These are phyloP conservation scores for Neomorphus geoffroyi DNA, from an alignment of 2,797 vertebrate species.

Conservation along the genomic window DNA sequence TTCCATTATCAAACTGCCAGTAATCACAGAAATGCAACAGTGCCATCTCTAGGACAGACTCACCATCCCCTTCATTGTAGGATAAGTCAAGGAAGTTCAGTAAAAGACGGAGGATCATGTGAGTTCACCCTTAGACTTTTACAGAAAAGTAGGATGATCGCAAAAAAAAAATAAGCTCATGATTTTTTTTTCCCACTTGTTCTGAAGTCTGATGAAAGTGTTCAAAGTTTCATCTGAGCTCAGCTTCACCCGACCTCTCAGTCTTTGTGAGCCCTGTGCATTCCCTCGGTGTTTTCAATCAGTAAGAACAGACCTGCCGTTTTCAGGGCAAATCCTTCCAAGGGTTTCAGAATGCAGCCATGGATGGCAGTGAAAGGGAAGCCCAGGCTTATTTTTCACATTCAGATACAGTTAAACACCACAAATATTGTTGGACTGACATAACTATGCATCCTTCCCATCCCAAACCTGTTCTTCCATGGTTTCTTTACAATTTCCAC, in stretches of 20 bases:
- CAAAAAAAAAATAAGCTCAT: background rate
- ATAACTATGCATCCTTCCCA: background rate
- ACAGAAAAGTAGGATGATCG: background rate
- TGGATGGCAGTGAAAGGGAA: background rate
- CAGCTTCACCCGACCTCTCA: background rate
- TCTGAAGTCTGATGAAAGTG: background rate
- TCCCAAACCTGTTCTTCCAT: background rate
- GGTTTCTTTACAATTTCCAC: background rate
- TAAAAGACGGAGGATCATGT: background rate
- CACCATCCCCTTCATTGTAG: background rate
- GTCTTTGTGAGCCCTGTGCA: background rate
- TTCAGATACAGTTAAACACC: background rate
- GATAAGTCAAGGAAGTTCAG: background rate
- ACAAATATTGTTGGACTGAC: background rate
- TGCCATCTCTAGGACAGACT: conserved; percentile 74
- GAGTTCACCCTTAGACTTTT: background rate
- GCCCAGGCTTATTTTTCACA: background rate
- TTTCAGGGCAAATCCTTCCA: conserved; percentile 8
- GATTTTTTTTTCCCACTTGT: background rate
- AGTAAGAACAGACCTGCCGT: background rate
- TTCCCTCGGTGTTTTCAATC: background rate
- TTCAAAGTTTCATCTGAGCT: background rate
- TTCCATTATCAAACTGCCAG: background rate
- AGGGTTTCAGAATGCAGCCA: background rate
- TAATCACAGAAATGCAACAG: conserved; percentile 58